Evolutionary conservation across 35 echinoderm and acorn worm genomes (phyloP).

Genomic region (Ophiothrix spiculata): DNA sequence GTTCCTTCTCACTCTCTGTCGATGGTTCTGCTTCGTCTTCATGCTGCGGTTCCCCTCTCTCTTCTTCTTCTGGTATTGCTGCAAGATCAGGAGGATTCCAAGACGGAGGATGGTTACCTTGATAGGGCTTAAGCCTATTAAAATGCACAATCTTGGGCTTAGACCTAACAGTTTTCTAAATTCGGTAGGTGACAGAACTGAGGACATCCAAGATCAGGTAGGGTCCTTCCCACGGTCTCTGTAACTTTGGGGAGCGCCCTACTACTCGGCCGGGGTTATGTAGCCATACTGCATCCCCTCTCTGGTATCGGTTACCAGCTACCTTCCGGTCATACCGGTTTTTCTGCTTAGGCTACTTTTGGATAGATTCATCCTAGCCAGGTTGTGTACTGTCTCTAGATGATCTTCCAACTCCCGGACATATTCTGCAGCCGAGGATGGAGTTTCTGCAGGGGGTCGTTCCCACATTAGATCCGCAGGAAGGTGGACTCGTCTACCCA

Average conservation of each 20-base stretch:
- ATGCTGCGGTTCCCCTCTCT: no score
- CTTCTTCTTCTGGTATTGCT: no score
- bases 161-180: not conserved
- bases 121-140: not conserved
- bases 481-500: conserved; percentile 12
- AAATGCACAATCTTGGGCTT: conserved; percentile 1
- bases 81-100: no score
- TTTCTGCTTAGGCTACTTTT: not conserved
- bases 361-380: not conserved
- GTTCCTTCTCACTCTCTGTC: no score
- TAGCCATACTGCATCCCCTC: conserved; percentile 38
- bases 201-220: not conserved
- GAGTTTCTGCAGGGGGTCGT: not conserved
- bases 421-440: not conserved
- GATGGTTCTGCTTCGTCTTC: no score
- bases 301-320: not conserved
- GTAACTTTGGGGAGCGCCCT: not conserved
- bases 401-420: not conserved
- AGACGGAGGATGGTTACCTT: conserved; percentile 18
- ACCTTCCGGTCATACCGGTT: not conserved
- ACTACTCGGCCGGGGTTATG: conserved; percentile 16
- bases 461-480: conserved; percentile 9
- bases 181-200: conserved; percentile 15
- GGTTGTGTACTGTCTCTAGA: not conserved
- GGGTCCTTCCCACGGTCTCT: not conserved